Percentiles rank a stretch among this genome's conserved stretches.
Conservation (phyloP, 2,797 vertebrate species). For the Malurus leucopterus region DNA sequence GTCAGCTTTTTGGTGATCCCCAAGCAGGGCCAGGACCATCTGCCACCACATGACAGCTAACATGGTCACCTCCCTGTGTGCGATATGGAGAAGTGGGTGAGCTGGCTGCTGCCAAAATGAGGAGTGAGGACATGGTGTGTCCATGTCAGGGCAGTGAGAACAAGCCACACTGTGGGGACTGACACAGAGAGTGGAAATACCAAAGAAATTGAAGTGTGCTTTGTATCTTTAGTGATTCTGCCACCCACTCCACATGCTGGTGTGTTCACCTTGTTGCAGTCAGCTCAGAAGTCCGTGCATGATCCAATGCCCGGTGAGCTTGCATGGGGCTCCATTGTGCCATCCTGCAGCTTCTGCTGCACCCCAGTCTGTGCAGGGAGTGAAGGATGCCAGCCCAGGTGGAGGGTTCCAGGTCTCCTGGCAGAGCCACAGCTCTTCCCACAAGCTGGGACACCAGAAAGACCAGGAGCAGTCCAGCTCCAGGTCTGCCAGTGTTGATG, state of each 20-base stretch:
- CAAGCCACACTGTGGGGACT: not conserved
- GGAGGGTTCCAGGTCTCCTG: not conserved
- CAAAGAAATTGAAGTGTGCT: not conserved
- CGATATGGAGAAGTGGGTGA: not conserved
- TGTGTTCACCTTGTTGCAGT: rapidly evolving
- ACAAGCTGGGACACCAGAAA: not conserved
- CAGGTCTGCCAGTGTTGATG: not conserved
- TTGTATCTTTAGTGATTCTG: not conserved
- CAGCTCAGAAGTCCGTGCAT: not conserved
- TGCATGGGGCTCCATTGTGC: not conserved
- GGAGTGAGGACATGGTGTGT: not conserved
- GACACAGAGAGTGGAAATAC: not conserved
- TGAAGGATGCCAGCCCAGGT: not conserved
- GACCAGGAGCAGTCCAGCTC: not conserved
- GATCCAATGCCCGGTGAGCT: not conserved
- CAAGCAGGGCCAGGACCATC: rapidly evolving
- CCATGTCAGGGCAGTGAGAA: not conserved
- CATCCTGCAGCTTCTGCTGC: not conserved
- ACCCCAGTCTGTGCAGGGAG: too few species aligned
- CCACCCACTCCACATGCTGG: rapidly evolving
- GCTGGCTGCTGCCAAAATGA: not conserved
- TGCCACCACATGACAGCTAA: not conserved
- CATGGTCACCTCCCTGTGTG: rapidly evolving
- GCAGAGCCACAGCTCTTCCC: not conserved
- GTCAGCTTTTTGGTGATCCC: not conserved